Evolutionary conservation across 2,113 vertebrate genomes (phyloP), one percentile per base, ranked within the genome.

Genomic region (Pluvialis apricaria): DNA sequence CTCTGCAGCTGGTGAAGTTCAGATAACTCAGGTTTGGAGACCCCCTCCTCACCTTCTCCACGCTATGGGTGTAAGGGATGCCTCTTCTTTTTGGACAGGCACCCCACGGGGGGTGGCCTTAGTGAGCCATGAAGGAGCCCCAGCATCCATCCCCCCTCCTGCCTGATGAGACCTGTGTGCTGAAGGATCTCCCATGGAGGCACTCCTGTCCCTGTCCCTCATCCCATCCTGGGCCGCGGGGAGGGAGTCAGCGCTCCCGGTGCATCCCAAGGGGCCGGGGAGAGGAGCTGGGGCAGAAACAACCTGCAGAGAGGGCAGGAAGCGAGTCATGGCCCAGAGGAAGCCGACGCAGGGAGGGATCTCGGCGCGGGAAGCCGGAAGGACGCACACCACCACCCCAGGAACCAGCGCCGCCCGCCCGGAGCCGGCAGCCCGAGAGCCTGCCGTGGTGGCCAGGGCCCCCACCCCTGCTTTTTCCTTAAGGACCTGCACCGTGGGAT

Each of bases 391-490:
- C 62, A 60, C 34, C 69, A 40, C 69, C 60, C 83, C 83, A 68
- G 83, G 83, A 79, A 66, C 57, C 85, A 79, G 45, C 3, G 1
- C 62, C 21, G 3, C 52, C 87, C 2, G 32, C 52, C 34, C 7
- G 9, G 58, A 86, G 36, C 49, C 11, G 0, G 34, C 20, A 11
- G 54, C 77, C 29, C 28, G 3, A 60, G 65, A 60, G 60, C 69
- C 32, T 57, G 11, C 54, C 8, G 2, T 4, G 36, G 61, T 73
- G 42, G 3, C 66, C 61, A 38, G 54, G n/a, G 34, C 54, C 89
- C 49, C 88, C 88, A 28, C 45, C 93, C 88, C 70, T 94, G 94
- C 88, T 84, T 85, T 93, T 87, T 95, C 95, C 95, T 96, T 76
- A 25, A 79, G 93, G 71, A 58, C 51, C 52, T 3, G 13, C 65